Evolutionary conservation across 2,113 vertebrate genomes (phyloP).

Genomic region (Notarius lentiginosus): DNA sequence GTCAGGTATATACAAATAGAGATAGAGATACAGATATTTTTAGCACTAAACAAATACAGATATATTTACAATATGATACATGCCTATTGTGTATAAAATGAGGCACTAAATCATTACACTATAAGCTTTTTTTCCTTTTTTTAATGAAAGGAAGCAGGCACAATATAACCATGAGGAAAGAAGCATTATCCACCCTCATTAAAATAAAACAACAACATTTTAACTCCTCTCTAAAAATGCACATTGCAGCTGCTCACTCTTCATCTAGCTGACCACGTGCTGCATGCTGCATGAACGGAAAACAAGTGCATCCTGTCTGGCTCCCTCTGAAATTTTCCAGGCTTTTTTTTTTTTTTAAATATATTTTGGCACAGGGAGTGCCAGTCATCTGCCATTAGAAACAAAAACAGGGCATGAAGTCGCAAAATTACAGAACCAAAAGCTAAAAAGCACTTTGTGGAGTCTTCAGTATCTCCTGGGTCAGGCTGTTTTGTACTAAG

Average conservation of each 20-base stretch:
- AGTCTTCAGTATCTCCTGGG: not conserved
- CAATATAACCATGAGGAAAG: not conserved
- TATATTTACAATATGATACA: not conserved
- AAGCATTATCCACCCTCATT: not conserved
- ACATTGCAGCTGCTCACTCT: not conserved
- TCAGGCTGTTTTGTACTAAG: not conserved
- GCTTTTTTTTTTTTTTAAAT: slow-evolving; percentile 7
- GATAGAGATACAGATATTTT: not conserved
- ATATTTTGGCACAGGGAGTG: slow-evolving; percentile 2
- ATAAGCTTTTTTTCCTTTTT: not conserved
- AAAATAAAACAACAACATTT: not conserved
- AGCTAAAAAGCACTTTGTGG: not conserved
- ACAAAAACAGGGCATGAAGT: slow-evolving; percentile 31
- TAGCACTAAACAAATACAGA: not conserved
- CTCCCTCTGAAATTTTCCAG: slow-evolving; percentile 22
- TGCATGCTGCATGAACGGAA: slow-evolving; percentile 29
- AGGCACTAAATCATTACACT: not conserved
- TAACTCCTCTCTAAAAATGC: not conserved
- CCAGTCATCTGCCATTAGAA: slow-evolving; percentile 5
- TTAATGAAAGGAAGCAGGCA: not conserved
- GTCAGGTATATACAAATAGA: not conserved
- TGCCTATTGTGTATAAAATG: not conserved
- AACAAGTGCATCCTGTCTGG: slow-evolving; percentile 41
- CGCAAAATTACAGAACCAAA: slow-evolving; percentile 6
- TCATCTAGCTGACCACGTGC: slow-evolving; percentile 20